phyloP scores from a whole-genome alignment of 2,888 invertebrate genomes.

The Galeruca laticollis region DNA sequence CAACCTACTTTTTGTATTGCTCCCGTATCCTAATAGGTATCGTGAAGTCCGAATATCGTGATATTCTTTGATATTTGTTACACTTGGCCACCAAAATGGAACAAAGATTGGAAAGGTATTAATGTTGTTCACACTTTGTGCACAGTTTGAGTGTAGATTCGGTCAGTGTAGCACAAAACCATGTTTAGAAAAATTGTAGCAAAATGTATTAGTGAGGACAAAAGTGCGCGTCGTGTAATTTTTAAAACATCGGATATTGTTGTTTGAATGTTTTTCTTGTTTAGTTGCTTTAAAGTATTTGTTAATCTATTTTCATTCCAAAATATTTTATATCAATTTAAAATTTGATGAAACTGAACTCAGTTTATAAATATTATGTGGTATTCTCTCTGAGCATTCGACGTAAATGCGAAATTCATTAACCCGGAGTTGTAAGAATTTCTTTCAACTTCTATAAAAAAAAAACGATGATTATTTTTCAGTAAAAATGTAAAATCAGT shows the following conservation, averaged over 20 bases:
- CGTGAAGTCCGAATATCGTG: conserved; percentile 22
- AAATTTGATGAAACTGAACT: too few relatives aligned
- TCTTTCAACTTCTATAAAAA: too few relatives aligned
- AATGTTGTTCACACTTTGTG: conserved; percentile 56
- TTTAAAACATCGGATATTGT: neutral
- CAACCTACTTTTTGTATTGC: neutral
- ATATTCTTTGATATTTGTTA: conserved; percentile 53
- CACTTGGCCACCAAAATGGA: conserved; percentile 65
- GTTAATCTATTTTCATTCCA: neutral
- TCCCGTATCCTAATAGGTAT: conserved; percentile 10
- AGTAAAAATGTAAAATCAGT: too few relatives aligned
- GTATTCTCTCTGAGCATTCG: too few relatives aligned
- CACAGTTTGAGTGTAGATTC: conserved; percentile 52
- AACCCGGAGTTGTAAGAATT: too few relatives aligned
- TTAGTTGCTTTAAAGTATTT: too few relatives aligned
- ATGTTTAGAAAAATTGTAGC: conserved; percentile 21
- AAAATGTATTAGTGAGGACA: neutral
- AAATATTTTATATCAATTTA: too few relatives aligned
- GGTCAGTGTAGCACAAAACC: conserved; percentile 48
- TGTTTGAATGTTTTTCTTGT: neutral
- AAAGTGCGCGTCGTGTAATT: conserved; percentile 1
- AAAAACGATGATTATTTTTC: too few relatives aligned
- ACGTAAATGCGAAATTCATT: too few relatives aligned
- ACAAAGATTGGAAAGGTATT: conserved; percentile 62
- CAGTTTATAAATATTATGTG: too few relatives aligned